These are phyloP conservation scores for Crotophaga sulcirostris DNA, from an alignment of 2,113 vertebrate genomes.

Conservation along the genomic window DNA sequence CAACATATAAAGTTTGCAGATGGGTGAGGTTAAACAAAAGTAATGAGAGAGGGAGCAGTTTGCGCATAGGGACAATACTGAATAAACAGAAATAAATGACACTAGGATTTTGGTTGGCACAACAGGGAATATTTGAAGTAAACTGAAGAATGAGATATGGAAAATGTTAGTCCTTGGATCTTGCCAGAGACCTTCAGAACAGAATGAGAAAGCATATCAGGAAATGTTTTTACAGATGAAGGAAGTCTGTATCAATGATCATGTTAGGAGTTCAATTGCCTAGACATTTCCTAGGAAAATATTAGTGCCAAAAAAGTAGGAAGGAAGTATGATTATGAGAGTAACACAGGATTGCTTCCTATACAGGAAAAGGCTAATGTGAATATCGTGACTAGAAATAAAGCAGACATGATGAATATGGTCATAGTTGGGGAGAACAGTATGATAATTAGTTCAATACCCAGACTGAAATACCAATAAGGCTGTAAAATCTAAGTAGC, in stretches of 20 bases:
- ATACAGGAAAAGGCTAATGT: neutral
- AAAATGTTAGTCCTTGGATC: constrained; percentile 17
- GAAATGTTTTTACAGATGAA: constrained; percentile 58
- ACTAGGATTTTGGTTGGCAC: constrained; percentile 20
- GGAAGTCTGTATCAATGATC: constrained; percentile 45
- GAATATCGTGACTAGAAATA: neutral
- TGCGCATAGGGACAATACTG: neutral
- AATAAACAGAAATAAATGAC: constrained; percentile 51
- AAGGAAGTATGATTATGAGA: constrained; percentile 26
- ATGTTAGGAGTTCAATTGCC: neutral
- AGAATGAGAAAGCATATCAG: constrained; percentile 37
- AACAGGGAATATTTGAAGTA: constrained; percentile 5
- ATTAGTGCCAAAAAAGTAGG: constrained; percentile 13
- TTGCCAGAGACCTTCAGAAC: constrained; percentile 12
- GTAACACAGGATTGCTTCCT: constrained; percentile 14
- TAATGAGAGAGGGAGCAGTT: constrained; percentile 9
- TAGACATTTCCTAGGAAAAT: constrained; percentile 39
- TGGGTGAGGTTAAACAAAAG: constrained; percentile 36
- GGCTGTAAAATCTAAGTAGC: neutral
- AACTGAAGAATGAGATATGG: constrained; percentile 42
- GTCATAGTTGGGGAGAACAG: neutral
- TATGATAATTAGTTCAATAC: neutral
- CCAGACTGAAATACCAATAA: neutral
- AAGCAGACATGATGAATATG: neutral
- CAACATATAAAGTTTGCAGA: constrained; percentile 13